Conservation (phyloP, 2,888 invertebrate species). For the Eilema depressum region DNA sequence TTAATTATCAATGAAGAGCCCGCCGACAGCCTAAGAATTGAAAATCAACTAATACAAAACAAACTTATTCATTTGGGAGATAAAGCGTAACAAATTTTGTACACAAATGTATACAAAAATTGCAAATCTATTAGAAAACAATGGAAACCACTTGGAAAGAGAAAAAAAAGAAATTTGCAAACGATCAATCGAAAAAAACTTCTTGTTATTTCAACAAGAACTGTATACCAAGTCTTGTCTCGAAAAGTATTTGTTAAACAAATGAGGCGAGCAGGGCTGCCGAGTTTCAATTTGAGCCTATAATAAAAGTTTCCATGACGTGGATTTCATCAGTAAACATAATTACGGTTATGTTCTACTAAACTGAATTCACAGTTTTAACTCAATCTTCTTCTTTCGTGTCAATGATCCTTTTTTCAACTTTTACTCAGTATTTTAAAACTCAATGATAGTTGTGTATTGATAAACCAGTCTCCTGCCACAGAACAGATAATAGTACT, state of each 20-base stretch:
- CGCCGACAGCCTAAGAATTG: neutral
- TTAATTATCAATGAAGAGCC: neutral
- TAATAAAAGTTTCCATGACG: neutral
- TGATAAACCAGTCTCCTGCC: no score
- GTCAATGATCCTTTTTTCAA: no score
- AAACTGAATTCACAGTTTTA: no score
- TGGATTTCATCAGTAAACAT: neutral
- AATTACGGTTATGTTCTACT: neutral
- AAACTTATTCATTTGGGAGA: neutral
- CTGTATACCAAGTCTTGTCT: constrained; percentile 40
- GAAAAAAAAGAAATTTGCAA: constrained; percentile 23
- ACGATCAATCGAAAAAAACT: constrained; percentile 43
- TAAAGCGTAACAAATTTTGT: neutral
- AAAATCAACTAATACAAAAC: neutral
- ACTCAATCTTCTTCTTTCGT: no score
- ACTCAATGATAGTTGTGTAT: no score
- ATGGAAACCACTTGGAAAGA: constrained; percentile 22
- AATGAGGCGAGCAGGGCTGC: constrained; percentile 50
- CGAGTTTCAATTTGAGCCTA: constrained; percentile 12
- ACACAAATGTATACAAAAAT: constrained; percentile 6
- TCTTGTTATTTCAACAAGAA: constrained; percentile 47
- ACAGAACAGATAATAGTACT: no score
- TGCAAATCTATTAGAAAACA: constrained; percentile 25
- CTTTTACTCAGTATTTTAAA: no score
- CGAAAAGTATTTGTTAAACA: constrained; percentile 52